Evolutionary conservation across 2,888 invertebrate genomes (phyloP), one percentile per base, ranked within the genome.

Genomic region (Microchrysa polita): DNA sequence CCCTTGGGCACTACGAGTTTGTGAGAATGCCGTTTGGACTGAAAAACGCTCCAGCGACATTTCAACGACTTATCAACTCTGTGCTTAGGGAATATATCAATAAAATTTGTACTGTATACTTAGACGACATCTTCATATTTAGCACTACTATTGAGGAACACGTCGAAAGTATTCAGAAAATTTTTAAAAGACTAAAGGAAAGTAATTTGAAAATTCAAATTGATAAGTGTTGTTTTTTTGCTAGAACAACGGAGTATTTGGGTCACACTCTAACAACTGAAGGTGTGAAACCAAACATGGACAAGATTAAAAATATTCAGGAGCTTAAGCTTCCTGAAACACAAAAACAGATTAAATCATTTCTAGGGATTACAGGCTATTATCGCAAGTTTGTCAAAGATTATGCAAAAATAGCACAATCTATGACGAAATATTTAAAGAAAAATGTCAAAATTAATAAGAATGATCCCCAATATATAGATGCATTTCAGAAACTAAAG

Each of bases 111-210:
- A 52, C 69, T 4, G 74, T 74, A 4, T 74, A 69, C 22, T 22
- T 67, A 12, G 69, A 60, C 52, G 69, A 74, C 23, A 74, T 74
- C 1, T 27, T 74, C 2, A 72, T 72, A 10, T 74, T 72, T 23
- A 52, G 60, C 14, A 76, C 74, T 20, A 27, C 74, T 7, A 61
- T 81, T 16, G 77, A 80, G 73, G 80, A 81, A 75, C 80, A 80
- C 60, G 74, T 77, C 7, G 59, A 73, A 52, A 76, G 61, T 22
- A 60, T 79, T 57, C 74, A 74, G 65, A 57, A 55, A 60, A 77
- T 80, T 5, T 78, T 80, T 53, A 52, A 79, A 52, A 76, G 74
- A 69, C 63, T 79, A 16, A 73, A 75, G 59, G 69, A 59, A 69
- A 16, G 23, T 14, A 60, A 60, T 52, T 34, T 74, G 2, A 69